Evolutionary conservation across 2,797 vertebrate genomes (phyloP), one percentile per base, ranked within the genome.

Genomic region (Glyptemys insculpta): DNA sequence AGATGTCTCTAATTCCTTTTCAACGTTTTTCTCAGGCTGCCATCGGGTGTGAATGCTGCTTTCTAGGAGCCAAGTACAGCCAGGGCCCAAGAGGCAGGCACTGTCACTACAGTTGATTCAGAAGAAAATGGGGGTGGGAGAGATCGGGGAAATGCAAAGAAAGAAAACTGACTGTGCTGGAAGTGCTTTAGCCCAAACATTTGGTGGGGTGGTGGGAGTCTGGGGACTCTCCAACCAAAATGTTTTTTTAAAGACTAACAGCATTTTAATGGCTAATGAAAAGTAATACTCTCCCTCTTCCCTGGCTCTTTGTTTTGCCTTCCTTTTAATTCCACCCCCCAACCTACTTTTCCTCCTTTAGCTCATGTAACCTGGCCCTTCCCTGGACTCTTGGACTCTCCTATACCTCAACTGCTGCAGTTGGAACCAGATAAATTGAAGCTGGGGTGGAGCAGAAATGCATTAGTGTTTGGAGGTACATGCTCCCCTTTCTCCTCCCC

Each of bases 1-100:
- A 95, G 92, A 95, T 95, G 94, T 88, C 96, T 96, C 97, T 97
- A 94, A 96, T 92, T 97, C 65, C 88, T 94, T 96, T 89, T 96
- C 91, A 88, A 15, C 96, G 93, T 93, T 95, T 92, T 88, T 96
- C 86, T 81, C 1, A 0, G 95, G 89, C 96, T 96, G 95, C 94
- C 96, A 82, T 83, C 0, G 0, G 80, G 96, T 96, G 92, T 93
- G 93, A 96, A 96, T 95, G 49, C 76, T 89, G 79, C 94, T 96
- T 90, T 88, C 37, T 2, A 1, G 84, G 90, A 91, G 95, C 94
- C 91, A 89, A 88, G 81, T 0, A 2, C 68, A 81, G 92, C 87
- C 83, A 89, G 81, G 74, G 83, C 50, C 59, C 96, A 94, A 96
- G 79, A 80, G 59, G 88, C 85, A 79, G 83, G 81, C 81, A 4